phyloP scores from a whole-genome alignment of 2,797 vertebrate species.

The Nyctalus aviator region DNA sequence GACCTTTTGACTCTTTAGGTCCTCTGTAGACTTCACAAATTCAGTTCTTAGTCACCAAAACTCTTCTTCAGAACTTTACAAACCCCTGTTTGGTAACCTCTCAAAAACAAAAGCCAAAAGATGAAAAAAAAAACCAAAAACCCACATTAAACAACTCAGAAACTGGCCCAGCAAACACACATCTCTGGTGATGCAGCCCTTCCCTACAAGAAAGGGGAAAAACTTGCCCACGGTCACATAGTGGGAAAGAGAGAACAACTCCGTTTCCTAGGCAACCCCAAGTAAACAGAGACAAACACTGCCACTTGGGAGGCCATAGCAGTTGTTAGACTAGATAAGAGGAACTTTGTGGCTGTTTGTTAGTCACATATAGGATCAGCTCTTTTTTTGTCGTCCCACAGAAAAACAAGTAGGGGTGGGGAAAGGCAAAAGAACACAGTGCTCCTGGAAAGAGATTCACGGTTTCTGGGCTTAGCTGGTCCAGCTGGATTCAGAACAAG shows the following conservation, averaged over 20 bases:
- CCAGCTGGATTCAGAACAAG: constrained; percentile 45
- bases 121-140: neutral
- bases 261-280: constrained; percentile 77
- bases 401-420: constrained; percentile 39
- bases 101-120: constrained; percentile 1
- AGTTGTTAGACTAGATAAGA: constrained; percentile 79
- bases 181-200: constrained; percentile 55
- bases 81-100: neutral
- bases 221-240: constrained; percentile 50
- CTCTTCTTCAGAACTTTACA: neutral
- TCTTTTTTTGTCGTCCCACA: constrained; percentile 58
- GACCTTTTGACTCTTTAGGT: neutral
- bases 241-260: constrained; percentile 75
- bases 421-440: constrained; percentile 49
- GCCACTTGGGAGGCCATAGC: constrained; percentile 60
- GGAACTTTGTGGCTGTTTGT: constrained; percentile 78
- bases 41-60: neutral
- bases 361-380: constrained; percentile 64
- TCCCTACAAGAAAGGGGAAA: constrained; percentile 70
- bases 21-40: neutral
- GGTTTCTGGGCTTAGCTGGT: neutral
- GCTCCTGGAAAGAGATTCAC: constrained; percentile 26
- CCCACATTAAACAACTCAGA: neutral
- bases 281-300: constrained; percentile 83
- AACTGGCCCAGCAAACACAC: constrained; percentile 45